Base-by-base conservation (phyloP, 2,797 vertebrate species). In the Diceros bicornis region DNA sequence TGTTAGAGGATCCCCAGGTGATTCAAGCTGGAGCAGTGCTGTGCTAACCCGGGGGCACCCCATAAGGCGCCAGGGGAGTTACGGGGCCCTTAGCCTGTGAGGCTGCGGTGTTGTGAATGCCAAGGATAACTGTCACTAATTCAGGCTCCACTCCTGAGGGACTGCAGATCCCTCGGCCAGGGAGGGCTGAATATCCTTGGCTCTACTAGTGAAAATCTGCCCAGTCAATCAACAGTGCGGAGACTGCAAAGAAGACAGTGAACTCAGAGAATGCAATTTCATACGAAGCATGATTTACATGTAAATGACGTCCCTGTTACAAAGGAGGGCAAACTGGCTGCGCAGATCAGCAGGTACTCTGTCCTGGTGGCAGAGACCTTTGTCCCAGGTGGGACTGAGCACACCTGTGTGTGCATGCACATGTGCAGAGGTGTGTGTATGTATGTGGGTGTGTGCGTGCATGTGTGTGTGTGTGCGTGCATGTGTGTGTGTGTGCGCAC, bases 401-500 rank as follows among this genome's bases (percentile, higher is more conserved):
- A 18, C n/a, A 12, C 9, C 12, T 10, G 41, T 47, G 29, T 52
- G 25, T 2, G 64, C 1, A 18, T 13, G 47, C 7, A 17, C 7
- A 2, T 4, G 0, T 34, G 23, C 27, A 6, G 2, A 5, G 10
- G 7, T 4, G 37, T 21, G 7, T 27, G 13, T 32, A 18, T 29
- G 32, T 5, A n/a, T 0, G 3, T 0, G 11, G 6, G 16, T 11
- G 1, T 41, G 27, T 64, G 37, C 52, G 17, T 32, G 27, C 13
- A 9, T 4, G 29, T 0, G 5, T 1, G 52, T 2, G 25, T 4
- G 25, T 6, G 13, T 1, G 23, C 20, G 13, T 23, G 52, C 4
- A 8, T 41, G 16, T 25, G 5, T 6, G 23, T 11, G 1, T 10
- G 7, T 4, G 37, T 21, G 7, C 27, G 27, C 13, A 9, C 6